Base-by-base conservation (phyloP, 2,888 invertebrate genomes). In the Cephus sareptanus region DNA sequence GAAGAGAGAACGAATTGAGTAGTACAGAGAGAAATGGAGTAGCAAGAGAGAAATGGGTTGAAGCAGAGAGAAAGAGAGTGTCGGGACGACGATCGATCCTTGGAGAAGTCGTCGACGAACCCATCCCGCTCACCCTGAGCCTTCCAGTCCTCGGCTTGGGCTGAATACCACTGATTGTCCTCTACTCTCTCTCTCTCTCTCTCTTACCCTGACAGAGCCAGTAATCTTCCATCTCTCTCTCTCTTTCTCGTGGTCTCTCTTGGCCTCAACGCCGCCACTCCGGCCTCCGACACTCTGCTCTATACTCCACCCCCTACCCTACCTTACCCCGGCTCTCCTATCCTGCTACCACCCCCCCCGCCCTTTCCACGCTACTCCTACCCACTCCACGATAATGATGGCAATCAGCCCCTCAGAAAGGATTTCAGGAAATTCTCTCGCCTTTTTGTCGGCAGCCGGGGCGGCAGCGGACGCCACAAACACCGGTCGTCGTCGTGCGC, bases 361-460 rank as follows among this genome's bases (percentile, higher is more conserved):
- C 88, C 88, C 56, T 34, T 75, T 77, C 77, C 78, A 37, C 69
- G 78, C 76, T 75, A 71, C 83, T 80, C 83, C 86, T 87, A 85
- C 90, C 89, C 90, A 90, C 91, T 91, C 91, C 88, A 90, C 88
- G 89, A 89, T 91, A 91, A 91, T 91, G 91, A 91, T 90, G 91
- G 91, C 91, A 91, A 91, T 91, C 91, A 91, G 90, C 87, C 89
- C 90, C 89, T 90, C 89, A 90, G 89, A 91, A 91, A 91, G 90
- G 91, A 91, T 91, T 91, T 90, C 91, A 91, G 91, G 91, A 91
- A 91, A 91, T 91, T 91, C 91, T 91, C 91, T 91, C 91, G 91
- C 90, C 91, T 91, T 91, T 91, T 91, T 91, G 90, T 90, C 91
- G 90, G 91, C 87, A 79, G 86, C 87, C 88, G 86, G 85, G 87